phyloP scores from a whole-genome alignment of 2,113 vertebrate species.

The Myanophis thanlyinensis region DNA sequence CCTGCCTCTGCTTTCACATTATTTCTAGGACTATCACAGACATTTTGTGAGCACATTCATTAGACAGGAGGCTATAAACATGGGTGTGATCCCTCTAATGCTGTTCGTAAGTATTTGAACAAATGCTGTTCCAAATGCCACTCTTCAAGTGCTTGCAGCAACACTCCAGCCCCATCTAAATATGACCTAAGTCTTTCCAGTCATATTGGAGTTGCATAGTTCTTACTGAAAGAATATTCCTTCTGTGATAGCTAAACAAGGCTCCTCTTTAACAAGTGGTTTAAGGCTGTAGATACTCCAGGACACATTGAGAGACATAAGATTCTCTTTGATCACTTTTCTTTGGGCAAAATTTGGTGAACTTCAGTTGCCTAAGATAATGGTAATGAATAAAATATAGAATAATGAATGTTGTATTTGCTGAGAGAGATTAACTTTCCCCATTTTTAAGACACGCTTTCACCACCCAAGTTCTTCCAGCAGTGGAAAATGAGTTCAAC shows the following conservation, averaged over 20 bases:
- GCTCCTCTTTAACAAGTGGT: not conserved
- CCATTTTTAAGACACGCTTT: not conserved
- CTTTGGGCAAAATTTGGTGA: constrained; percentile 22
- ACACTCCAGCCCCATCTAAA: not conserved
- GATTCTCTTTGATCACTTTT: not conserved
- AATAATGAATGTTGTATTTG: not conserved
- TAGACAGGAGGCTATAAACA: not conserved
- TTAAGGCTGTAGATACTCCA: not conserved
- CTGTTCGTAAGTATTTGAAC: not conserved
- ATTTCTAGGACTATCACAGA: not conserved
- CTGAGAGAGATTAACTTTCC: not conserved
- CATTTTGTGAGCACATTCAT: not conserved
- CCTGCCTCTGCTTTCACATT: not conserved
- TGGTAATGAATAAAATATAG: not conserved
- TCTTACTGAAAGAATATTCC: constrained; percentile 19
- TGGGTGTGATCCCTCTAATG: not conserved
- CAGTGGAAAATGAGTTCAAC: constrained; percentile 8
- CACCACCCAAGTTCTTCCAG: not conserved
- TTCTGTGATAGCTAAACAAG: constrained; percentile 40
- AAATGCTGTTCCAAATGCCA: not conserved
- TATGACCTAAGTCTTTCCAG: constrained; percentile 11
- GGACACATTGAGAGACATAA: not conserved
- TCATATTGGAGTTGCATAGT: constrained; percentile 31
- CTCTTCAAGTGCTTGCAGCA: not conserved
- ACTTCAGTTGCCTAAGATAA: not conserved